These are phyloP conservation scores for Sebastes cheni DNA, from an alignment of 2,797 vertebrate species.

Conservation along the genomic window DNA sequence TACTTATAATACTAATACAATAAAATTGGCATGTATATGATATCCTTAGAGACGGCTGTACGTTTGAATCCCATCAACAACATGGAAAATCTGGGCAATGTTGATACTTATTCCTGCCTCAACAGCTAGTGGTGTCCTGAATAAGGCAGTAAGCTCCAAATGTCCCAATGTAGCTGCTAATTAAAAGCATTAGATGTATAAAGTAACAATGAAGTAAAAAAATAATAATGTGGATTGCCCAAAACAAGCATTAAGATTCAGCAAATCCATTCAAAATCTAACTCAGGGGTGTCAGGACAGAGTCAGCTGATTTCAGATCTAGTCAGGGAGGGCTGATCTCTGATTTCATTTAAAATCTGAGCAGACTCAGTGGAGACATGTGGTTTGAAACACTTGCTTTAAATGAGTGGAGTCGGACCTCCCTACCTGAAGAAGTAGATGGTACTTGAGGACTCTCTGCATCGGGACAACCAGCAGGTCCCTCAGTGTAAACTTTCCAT, in stretches of 20 bases:
- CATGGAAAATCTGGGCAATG: neutral
- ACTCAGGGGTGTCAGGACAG: neutral
- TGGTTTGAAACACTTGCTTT: neutral
- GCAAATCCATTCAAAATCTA: neutral
- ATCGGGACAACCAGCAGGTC: constrained; percentile 97
- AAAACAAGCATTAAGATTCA: neutral
- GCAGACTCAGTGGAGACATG: neutral
- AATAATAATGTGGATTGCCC: neutral
- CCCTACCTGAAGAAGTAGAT: constrained; percentile 92
- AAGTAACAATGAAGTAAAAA: neutral
- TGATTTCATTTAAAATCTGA: neutral
- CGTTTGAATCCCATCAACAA: neutral
- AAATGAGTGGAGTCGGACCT: neutral
- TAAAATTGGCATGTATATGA: neutral
- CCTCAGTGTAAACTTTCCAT: constrained; percentile 93
- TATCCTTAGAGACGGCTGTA: neutral
- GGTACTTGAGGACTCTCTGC: constrained; percentile 97
- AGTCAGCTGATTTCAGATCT: neutral
- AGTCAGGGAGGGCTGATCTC: neutral
- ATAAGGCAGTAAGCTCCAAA: neutral
- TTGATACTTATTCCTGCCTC: neutral
- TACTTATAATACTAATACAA: neutral
- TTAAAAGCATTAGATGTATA: neutral
- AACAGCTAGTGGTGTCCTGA: neutral
- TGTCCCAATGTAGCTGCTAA: neutral